Conservation (phyloP, 1,140 invertebrate species). For the Brachystomella parvula region DNA sequence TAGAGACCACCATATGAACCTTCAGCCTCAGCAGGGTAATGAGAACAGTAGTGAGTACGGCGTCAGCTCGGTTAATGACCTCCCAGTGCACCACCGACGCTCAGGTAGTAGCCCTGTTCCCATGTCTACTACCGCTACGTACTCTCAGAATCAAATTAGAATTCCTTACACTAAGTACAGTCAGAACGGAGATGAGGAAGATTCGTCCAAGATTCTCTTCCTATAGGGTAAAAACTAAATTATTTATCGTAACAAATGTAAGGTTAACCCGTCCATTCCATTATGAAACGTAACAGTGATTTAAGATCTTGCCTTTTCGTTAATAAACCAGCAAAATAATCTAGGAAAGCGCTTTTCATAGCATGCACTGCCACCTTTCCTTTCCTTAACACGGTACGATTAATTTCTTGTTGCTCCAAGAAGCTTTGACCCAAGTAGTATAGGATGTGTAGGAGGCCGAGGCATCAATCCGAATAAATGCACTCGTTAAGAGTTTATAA, state of each 20-base stretch:
- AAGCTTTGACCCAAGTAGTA: too few species aligned
- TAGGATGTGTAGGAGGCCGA: too few species aligned
- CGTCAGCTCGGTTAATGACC: neutral
- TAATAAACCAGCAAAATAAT: too few species aligned
- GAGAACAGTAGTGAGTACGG: neutral
- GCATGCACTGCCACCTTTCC: too few species aligned
- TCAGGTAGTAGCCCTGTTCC: conserved; percentile 37
- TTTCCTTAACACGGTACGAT: too few species aligned
- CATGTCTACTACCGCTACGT: conserved; percentile 22
- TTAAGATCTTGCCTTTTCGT: too few species aligned
- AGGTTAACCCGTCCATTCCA: too few species aligned
- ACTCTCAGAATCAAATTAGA: neutral
- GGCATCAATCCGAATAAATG: too few species aligned
- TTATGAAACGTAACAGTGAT: too few species aligned
- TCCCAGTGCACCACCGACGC: conserved; percentile 27
- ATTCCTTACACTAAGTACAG: conserved; percentile 1
- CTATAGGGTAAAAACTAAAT: conserved; percentile 14
- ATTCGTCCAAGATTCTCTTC: conserved; percentile 33
- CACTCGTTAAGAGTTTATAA: too few species aligned
- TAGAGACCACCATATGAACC: conserved; percentile 14
- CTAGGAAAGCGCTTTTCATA: too few species aligned
- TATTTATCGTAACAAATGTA: neutral
- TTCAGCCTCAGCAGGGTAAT: neutral
- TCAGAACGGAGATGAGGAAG: conserved; percentile 27
- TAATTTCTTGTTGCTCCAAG: too few species aligned